Conservation (phyloP, 1,140 invertebrate genomes). For the Cydia strobilella region DNA sequence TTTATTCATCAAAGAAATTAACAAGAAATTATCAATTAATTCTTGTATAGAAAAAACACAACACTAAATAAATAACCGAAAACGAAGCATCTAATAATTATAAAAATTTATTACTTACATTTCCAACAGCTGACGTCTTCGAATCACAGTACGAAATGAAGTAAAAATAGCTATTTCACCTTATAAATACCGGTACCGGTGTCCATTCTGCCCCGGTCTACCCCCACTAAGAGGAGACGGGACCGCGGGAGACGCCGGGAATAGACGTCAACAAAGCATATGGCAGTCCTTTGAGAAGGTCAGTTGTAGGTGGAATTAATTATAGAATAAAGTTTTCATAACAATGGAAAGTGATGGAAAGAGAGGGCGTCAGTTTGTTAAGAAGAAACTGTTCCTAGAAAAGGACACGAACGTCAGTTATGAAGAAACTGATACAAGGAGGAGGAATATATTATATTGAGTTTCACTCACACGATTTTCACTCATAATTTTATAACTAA, state of each 20-base stretch:
- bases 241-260: not conserved
- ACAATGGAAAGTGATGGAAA: no score
- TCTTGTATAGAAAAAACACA: no score
- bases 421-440: no score
- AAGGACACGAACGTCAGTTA: no score
- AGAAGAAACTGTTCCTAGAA: no score
- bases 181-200: constrained; percentile 7
- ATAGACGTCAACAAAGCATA: constrained; percentile 13
- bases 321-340: not conserved
- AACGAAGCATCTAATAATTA: not conserved
- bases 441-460: no score
- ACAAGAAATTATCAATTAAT: no score
- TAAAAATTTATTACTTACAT: not conserved
- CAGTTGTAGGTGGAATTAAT: not conserved
- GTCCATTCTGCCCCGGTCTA: constrained; percentile 14
- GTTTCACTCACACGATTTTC: no score
- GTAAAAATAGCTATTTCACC: not conserved
- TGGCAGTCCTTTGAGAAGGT: not conserved
- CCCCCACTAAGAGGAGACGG: constrained; percentile 21
- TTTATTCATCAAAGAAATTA: no score
- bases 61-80: no score
- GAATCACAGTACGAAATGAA: constrained; percentile 5
- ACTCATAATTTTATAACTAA: no score
- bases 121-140: constrained; percentile 1
- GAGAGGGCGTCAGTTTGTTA: no score